Evolutionary conservation across 2,113 vertebrate genomes (phyloP), one percentile per base, ranked within the genome.

Genomic region (Lates calcarifer): DNA sequence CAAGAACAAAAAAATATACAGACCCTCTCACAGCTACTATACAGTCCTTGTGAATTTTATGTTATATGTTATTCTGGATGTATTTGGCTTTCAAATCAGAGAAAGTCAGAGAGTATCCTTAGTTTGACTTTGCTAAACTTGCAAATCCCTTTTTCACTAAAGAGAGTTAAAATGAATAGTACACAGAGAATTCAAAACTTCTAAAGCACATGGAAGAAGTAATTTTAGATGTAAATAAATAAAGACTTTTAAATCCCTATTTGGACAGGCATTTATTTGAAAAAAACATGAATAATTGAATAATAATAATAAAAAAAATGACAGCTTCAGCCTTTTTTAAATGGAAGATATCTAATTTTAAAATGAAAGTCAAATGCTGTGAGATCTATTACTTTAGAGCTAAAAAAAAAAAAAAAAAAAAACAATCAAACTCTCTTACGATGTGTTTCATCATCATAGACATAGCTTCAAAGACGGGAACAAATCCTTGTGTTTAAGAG

Each of bases 401-500:
- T 74, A 63, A 39, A 55, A 82, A n/a, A n/a, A n/a, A n/a, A n/a
- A n/a, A n/a, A 73, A 45, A 49, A 24, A 31, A 65, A 56, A 29
- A 67, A 82, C 24, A 74, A 81, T 58, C 67, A 56, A 56, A 26
- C 28, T 17, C 3, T 65, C 61, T 87, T 81, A 35, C 26, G 2
- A 68, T 31, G 33, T 51, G 67, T 90, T 77, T 77, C 80, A 77
- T 85, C 80, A 77, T 85, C 84, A 90, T 61, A 65, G 28, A 71
- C 69, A 64, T 43, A 56, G 51, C 70, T 77, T 72, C 28, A 81
- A 74, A 78, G 58, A 68, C 64, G 63, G 22, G 74, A 68, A 45
- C 43, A 60, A 57, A 80, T 51, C 53, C 31, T 68, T 26, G 15
- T 57, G 60, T 77, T 78, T 55, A 67, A 82, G 65, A 80, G 17